Base-by-base conservation (phyloP, 92 coral and sea anemone species). In the Porites rus region DNA sequence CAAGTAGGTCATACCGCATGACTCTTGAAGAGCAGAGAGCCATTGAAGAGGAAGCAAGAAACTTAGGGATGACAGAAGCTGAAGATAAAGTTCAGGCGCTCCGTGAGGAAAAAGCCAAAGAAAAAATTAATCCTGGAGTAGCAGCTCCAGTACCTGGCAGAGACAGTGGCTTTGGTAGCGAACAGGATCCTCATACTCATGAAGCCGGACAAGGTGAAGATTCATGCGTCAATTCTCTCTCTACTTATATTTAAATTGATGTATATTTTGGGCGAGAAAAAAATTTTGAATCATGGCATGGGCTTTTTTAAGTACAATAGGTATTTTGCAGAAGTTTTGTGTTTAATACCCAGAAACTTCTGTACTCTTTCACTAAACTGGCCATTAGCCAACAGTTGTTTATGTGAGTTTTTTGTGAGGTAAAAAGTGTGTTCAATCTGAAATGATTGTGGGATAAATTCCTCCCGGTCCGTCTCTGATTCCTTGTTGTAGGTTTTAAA, bases 131-230 rank as follows among this genome's bases (percentile, higher is more conserved):
- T 0, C 61, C 90, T 51, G 92, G 90, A 18, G 70, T 86, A 18
- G 74, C 76, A 56, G 77, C 74, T 3, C 94, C 86, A 67, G 82
- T 90, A 14, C 90, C 94, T 5, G 98, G 98, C 2, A 86, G 95
- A 43, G 96, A 94, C 74, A 94, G 96, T 43, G 96, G 96, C 28
- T 94, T 94, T 74, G 88, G 94, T 60, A 93, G 98, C 66, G 98
- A 94, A 76, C 98, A 94, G 84, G 98, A 93, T 28, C 98, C 90
- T 62, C 96, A 70, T 22, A 92, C 85, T 6, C 98, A 92, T 4
- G 46, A 38, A 38, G 7, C 46, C 46, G 46, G 46, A 72, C 92
- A 91, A 77, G 90, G 77, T 66, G 85, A 92, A 88, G 91, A 91
- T 91, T 21, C 2, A 31, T 52, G 7, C 46, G 5, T 38, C 46